Evolutionary conservation across 2,888 invertebrate species (phyloP).

Genomic region (Epiblema foenella): DNA sequence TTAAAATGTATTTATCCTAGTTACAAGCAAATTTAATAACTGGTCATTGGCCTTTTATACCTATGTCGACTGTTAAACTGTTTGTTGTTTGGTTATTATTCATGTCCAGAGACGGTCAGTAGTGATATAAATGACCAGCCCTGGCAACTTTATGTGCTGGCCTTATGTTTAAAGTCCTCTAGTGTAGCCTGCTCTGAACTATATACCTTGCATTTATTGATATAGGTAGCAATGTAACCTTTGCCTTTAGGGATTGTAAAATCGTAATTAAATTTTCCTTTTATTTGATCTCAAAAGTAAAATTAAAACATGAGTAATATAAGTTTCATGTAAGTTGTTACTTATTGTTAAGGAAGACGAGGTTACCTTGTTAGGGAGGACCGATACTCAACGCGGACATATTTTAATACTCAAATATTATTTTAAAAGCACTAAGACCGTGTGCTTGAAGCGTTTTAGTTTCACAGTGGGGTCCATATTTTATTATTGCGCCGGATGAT

Average conservation of each 20-base stretch:
- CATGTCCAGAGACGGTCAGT: neutral
- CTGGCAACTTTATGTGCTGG: slow-evolving; percentile 6
- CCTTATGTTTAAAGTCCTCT: slow-evolving; percentile 5
- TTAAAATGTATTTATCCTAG: neutral
- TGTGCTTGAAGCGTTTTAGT: slow-evolving; percentile 13
- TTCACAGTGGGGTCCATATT: slow-evolving; percentile 33
- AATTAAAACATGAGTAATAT: neutral
- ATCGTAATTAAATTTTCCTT: neutral
- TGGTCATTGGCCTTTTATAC: neutral
- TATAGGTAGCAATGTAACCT: too few species aligned
- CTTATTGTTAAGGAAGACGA: too few species aligned
- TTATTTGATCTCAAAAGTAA: neutral
- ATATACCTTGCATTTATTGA: too few species aligned
- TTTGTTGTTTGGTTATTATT: neutral
- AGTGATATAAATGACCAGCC: neutral
- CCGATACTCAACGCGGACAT: slow-evolving; percentile 18
- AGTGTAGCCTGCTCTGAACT: neutral
- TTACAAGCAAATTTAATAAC: neutral
- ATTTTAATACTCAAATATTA: slow-evolving; percentile 8
- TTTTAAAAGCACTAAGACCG: slow-evolving; percentile 29
- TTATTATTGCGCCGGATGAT: slow-evolving; percentile 30
- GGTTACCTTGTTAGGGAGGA: slow-evolving; percentile 14
- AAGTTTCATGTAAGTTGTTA: neutral
- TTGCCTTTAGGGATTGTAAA: too few species aligned
- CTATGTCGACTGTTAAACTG: neutral